These are phyloP conservation scores for Festucalex cinctus DNA, from an alignment of 2,113 vertebrate genomes.

Conservation along the genomic window DNA sequence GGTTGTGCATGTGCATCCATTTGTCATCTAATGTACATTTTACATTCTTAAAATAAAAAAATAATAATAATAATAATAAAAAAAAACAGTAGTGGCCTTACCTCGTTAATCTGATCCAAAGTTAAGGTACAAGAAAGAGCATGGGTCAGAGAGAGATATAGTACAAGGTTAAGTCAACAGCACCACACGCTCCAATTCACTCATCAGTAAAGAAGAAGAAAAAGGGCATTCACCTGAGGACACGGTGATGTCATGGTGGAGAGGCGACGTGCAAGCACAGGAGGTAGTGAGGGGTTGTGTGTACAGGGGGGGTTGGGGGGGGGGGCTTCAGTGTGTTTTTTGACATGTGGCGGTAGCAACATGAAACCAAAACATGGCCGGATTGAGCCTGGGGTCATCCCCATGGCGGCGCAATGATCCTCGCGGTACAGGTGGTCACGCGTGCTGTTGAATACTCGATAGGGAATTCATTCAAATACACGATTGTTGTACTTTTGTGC, in stretches of 20 bases:
- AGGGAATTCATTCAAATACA: neutral
- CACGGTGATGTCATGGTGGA: conserved; percentile 44
- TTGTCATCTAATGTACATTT: neutral
- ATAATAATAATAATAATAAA: too few relatives aligned
- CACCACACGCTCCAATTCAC: conserved; percentile 56
- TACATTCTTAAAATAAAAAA: neutral
- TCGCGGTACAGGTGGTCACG: conserved; percentile 37
- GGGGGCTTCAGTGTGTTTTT: neutral
- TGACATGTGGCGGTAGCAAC: neutral
- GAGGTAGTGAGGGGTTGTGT: conserved; percentile 13
- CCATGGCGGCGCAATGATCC: conserved; percentile 34
- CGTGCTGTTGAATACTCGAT: neutral
- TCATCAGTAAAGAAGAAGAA: conserved; percentile 41
- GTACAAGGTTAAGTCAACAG: conserved; percentile 69
- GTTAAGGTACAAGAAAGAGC: conserved; percentile 75
- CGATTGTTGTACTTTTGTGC: neutral
- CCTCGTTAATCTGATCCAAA: conserved; percentile 81
- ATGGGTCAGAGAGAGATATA: conserved; percentile 76
- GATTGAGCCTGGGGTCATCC: conserved; percentile 53
- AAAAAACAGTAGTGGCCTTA: conserved; percentile 73
- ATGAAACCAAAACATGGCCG: conserved; percentile 46
- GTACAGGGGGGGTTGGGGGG: neutral
- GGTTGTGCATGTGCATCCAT: neutral
- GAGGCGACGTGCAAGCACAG: conserved; percentile 52
- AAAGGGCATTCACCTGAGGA: conserved; percentile 69